Conservation (phyloP, 2,888 invertebrate genomes). For the Caradrina clavipalpis region DNA sequence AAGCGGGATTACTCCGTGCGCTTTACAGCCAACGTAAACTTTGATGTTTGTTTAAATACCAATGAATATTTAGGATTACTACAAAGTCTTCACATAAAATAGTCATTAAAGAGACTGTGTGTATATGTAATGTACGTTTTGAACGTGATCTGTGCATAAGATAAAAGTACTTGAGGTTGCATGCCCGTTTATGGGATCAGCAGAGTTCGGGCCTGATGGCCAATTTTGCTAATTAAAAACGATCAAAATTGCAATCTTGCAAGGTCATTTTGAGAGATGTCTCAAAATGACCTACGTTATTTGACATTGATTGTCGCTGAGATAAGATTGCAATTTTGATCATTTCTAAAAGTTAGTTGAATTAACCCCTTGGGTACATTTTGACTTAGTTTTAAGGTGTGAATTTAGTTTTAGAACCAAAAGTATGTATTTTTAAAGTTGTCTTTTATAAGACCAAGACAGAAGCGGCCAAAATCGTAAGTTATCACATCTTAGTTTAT, state of each 20-base stretch:
- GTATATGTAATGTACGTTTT: constrained; percentile 14
- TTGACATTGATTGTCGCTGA: too few species aligned
- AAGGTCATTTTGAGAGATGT: too few species aligned
- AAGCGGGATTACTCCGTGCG: constrained; percentile 21
- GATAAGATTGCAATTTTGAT: too few species aligned
- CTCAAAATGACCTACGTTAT: too few species aligned
- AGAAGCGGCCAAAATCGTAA: too few species aligned
- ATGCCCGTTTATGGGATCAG: neutral
- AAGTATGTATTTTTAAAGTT: neutral
- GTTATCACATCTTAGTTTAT: too few species aligned
- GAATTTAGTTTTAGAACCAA: neutral
- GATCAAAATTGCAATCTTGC: too few species aligned
- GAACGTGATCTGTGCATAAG: constrained; percentile 25
- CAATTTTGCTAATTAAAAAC: too few species aligned
- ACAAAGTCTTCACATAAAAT: constrained; percentile 47
- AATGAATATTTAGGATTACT: constrained; percentile 56
- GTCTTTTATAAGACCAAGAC: neutral
- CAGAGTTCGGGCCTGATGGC: neutral
- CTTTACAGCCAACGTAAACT: constrained; percentile 56
- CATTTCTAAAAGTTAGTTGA: too few species aligned
- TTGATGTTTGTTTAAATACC: constrained; percentile 61
- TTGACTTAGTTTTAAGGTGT: neutral
- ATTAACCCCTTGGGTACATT: too few species aligned
- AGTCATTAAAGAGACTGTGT: constrained; percentile 31
- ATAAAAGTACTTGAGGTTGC: neutral